These are phyloP conservation scores for Aselliscus stoliczkanus DNA, from an alignment of 2,797 vertebrate species.

Conservation along the genomic window DNA sequence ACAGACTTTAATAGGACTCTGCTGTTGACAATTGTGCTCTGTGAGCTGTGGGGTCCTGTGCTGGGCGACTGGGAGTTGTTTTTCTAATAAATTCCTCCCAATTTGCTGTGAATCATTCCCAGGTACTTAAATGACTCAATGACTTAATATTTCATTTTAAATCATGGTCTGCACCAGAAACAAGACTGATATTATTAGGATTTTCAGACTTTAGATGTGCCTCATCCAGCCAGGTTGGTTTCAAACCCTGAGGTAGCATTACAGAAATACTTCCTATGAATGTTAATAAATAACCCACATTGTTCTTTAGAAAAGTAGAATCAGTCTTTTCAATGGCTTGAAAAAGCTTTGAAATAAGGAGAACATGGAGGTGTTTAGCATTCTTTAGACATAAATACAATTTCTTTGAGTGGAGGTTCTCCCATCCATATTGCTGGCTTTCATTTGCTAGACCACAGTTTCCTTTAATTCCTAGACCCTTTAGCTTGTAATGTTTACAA, in stretches of 20 bases:
- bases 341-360: conserved; percentile 3
- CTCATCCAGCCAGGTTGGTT: conserved; percentile 5
- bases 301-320: conserved; percentile 44
- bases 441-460: neutral
- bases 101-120: conserved; percentile 35
- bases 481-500: neutral
- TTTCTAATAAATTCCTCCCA: conserved; percentile 53
- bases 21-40: neutral
- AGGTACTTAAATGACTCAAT: conserved; percentile 30
- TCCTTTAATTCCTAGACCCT: neutral
- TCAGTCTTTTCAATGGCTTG: conserved; percentile 13
- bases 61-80: neutral
- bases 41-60: neutral
- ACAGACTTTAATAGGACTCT: neutral
- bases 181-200: conserved; percentile 30
- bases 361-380: neutral
- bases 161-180: conserved; percentile 17
- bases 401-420: neutral
- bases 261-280: conserved; percentile 35
- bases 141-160: conserved; percentile 57
- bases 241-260: conserved; percentile 39
- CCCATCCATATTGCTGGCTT: neutral
- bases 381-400: neutral
- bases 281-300: conserved; percentile 34
- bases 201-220: conserved; percentile 13